Evolutionary conservation across 2,113 vertebrate genomes (phyloP).

Genomic region (Arothron firmamentum): DNA sequence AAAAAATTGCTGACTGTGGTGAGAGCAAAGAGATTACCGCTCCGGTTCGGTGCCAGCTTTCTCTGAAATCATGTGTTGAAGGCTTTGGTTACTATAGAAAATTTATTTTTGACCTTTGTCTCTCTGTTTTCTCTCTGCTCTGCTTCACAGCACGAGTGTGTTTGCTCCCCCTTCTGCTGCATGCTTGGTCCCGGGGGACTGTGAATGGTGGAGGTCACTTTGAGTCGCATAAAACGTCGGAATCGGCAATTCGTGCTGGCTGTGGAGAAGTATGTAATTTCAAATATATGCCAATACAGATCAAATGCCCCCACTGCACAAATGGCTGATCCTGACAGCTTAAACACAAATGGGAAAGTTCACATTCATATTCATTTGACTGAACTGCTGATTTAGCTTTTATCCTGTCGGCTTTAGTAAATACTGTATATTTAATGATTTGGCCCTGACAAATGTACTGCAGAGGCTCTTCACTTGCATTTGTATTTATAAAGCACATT

Average conservation of each 20-base stretch:
- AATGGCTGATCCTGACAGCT: constrained; percentile 11
- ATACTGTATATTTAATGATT: constrained; percentile 3
- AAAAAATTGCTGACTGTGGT: constrained; percentile 51
- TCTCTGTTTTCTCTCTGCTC: constrained; percentile 32
- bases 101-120: constrained; percentile 50
- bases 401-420: too few species aligned
- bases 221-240: constrained; percentile 47
- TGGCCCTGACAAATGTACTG: not conserved
- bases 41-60: constrained; percentile 5
- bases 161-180: constrained; percentile 45
- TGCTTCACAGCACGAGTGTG: constrained; percentile 21
- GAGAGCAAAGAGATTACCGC: constrained; percentile 44
- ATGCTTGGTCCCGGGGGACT: constrained; percentile 43
- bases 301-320: not conserved
- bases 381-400: too few species aligned
- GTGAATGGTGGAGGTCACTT: constrained; percentile 62
- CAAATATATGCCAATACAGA: constrained; percentile 21
- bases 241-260: constrained; percentile 57
- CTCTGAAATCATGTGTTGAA: constrained; percentile 40
- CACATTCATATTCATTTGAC: too few species aligned
- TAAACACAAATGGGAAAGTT: not conserved
- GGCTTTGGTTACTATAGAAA: constrained; percentile 14
- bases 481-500: too few species aligned
- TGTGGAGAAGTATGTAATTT: constrained; percentile 39
- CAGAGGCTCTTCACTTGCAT: too few species aligned